Conservation (phyloP, 2,113 vertebrate genomes). For the Nanger granti region DNA sequence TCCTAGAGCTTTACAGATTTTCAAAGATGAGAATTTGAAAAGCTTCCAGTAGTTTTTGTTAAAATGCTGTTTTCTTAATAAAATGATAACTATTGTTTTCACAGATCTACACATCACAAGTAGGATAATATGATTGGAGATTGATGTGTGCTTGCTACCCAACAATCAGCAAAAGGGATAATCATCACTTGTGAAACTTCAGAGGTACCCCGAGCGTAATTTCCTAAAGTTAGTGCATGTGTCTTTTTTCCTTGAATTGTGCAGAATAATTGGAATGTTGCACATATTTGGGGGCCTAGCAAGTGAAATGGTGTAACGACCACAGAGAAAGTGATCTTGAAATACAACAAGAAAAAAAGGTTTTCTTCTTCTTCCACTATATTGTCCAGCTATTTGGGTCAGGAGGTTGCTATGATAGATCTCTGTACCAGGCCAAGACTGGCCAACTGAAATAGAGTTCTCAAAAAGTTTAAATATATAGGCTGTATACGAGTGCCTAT, state of each 20-base stretch:
- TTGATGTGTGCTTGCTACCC: background rate
- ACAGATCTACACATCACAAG: background rate
- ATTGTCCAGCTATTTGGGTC: background rate
- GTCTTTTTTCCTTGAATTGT: background rate
- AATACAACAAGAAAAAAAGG: background rate
- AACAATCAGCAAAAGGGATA: background rate
- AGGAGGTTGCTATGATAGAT: background rate
- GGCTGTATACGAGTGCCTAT: background rate
- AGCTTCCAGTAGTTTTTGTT: background rate
- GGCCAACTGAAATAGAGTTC: background rate
- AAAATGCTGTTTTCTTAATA: background rate
- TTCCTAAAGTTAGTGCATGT: background rate
- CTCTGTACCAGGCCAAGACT: background rate
- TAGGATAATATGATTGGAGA: background rate
- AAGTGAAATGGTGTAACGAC: background rate
- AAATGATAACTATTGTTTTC: background rate
- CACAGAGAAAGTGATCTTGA: background rate
- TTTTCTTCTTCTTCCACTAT: background rate
- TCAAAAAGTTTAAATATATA: background rate
- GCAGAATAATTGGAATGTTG: background rate
- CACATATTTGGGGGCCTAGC: background rate
- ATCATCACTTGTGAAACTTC: background rate
- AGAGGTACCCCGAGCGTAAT: background rate
- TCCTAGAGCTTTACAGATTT: background rate
- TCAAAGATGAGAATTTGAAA: constrained; percentile 20